A percentile compares a stretch with the other conserved stretches of the same genome.
Evolutionary conservation across 2,888 invertebrate species (phyloP).

Genomic region (Clistopyga incitator): DNA sequence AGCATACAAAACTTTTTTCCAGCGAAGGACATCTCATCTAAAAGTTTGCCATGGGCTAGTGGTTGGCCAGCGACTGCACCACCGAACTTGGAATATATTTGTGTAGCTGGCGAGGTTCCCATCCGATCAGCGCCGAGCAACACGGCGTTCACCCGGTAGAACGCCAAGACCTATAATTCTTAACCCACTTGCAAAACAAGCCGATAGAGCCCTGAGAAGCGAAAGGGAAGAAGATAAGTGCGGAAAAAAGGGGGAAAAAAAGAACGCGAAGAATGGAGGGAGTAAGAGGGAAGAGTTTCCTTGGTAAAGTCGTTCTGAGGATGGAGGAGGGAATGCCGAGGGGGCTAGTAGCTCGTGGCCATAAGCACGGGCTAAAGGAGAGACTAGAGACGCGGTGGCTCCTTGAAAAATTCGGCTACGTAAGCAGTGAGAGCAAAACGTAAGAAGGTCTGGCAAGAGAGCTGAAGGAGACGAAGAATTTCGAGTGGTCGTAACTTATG

Average conservation of each 20-base stretch:
- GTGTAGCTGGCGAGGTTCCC: constrained; percentile 62
- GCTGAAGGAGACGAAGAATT: constrained; percentile 70
- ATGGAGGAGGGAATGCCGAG: constrained; percentile 42
- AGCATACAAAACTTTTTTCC: neutral
- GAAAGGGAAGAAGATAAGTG: constrained; percentile 46
- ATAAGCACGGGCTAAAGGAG: constrained; percentile 11
- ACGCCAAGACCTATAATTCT: constrained; percentile 64
- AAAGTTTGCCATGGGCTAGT: neutral
- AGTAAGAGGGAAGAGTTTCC: constrained; percentile 21
- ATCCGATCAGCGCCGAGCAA: constrained; percentile 49
- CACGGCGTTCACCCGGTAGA: constrained; percentile 36
- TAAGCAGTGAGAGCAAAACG: constrained; percentile 63
- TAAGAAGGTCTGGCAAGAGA: constrained; percentile 51
- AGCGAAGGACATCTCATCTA: neutral
- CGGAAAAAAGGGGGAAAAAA: constrained; percentile 29
- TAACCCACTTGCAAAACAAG: constrained; percentile 67
- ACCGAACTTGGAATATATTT: neutral
- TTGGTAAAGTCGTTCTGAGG: constrained; percentile 47
- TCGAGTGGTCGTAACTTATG: constrained; percentile 78
- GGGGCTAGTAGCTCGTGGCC: constrained; percentile 24
- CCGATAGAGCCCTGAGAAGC: constrained; percentile 40
- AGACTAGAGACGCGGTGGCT: constrained; percentile 52
- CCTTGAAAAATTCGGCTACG: constrained; percentile 69
- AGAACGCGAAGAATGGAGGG: neutral
- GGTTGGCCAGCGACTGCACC: neutral